Evolutionary conservation across 2,888 invertebrate genomes (phyloP), one percentile per base, ranked within the genome.

Genomic region (Clitarchus hookeri): DNA sequence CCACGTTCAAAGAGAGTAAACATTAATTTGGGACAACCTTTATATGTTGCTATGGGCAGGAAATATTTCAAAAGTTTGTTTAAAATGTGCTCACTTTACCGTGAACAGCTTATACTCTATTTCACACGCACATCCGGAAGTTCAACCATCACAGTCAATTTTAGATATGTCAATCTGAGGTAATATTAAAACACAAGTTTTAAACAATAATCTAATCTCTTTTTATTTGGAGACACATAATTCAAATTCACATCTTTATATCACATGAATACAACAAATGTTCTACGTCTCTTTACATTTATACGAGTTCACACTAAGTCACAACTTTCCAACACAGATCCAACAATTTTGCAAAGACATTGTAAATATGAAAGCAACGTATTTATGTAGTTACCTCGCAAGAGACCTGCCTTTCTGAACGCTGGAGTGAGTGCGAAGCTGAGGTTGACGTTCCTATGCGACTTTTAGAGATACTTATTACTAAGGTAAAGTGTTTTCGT

Each of bases 281-380:
- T 65, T 65, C 65, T 65, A 65, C 65, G 16, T 8, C n/a, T 65
- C 65, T 23, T 6, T n/a, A 65, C 65, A 65, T 65, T 19, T 65
- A 65, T n/a, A 65, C 65, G 65, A n/a, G n/a, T 65, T 65, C 65
- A 65, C 65, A 65, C 65, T 65, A 65, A 65, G 65, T 23, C 65
- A 65, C 65, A 65, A 65, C 65, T 65, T 65, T 65, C 65, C 65
- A 65, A 65, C 65, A 65, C 23, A n/a, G 11, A 65, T 1, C 65
- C n/a, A 23, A n/a, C 65, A 65, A 65, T 65, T n/a, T n/a, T 65
- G 11, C n/a, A 65, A 65, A 65, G n/a, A 65, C 19, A 65, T 23
- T 23, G 1, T 65, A 65, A n/a, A 3, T 65, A 12, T n/a, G 6
- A 19, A 65, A 65, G 65, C 65, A 65, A 65, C 8, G 65, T 23